Percentiles rank a stretch among this genome's conserved stretches.
Conservation (phyloP, 2,888 invertebrate genomes). For the Imbricaverruca yamaguchii region DNA sequence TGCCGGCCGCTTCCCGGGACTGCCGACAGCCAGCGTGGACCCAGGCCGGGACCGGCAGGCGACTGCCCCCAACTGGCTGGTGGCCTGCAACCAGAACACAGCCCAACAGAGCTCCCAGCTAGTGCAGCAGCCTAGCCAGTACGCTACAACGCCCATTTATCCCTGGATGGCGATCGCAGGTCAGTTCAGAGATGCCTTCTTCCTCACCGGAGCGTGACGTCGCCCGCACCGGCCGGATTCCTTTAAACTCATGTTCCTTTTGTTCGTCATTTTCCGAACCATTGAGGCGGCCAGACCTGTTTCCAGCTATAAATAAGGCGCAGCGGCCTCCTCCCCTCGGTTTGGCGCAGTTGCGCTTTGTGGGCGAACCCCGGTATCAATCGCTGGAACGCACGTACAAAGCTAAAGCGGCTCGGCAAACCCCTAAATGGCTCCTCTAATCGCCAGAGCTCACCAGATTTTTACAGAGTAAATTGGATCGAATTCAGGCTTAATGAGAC, state of each 20-base stretch:
- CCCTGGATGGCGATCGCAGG: conserved; percentile 99
- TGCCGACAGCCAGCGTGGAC: conserved; percentile 41
- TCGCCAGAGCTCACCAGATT: conserved; percentile 10
- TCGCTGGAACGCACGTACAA: conserved; percentile 4
- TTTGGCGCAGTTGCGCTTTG: not conserved
- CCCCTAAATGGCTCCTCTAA: conserved; percentile 19
- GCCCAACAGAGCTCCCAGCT: conserved; percentile 60
- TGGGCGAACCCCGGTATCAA: not conserved
- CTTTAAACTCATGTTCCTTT: conserved; percentile 23
- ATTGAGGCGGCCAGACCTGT: conserved; percentile 15
- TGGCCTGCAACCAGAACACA: conserved; percentile 26
- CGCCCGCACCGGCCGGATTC: not conserved
- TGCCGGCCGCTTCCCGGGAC: conserved; percentile 48
- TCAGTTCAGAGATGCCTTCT: conserved; percentile 49
- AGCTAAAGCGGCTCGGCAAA: conserved; percentile 19
- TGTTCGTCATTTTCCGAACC: not conserved
- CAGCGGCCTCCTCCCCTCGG: conserved; percentile 6
- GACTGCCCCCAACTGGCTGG: conserved; percentile 27
- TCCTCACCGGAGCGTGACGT: conserved; percentile 8
- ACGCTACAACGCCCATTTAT: conserved; percentile 55
- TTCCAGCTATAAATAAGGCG: not conserved
- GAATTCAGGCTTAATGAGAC: conserved; percentile 15
- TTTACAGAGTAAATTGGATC: conserved; percentile 9
- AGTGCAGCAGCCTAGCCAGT: conserved; percentile 68
- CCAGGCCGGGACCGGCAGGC: conserved; percentile 24